A percentile compares a stretch with the other conserved stretches of the same genome.
These are phyloP conservation scores for Synergus itoensis DNA, from an alignment of 2,888 invertebrate species.

Conservation along the genomic window DNA sequence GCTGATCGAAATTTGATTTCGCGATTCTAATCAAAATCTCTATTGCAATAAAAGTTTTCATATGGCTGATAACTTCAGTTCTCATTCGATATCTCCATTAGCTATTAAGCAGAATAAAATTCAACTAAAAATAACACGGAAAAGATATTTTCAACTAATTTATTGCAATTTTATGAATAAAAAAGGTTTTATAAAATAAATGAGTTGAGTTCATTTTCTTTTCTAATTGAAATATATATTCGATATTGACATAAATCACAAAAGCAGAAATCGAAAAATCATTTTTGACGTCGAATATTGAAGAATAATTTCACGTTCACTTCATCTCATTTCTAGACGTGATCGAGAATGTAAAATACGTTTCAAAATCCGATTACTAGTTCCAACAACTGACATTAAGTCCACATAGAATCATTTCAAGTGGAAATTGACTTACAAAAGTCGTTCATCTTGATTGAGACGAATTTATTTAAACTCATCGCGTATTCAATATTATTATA, in stretches of 20 bases:
- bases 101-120: background rate
- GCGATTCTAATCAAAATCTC: background rate
- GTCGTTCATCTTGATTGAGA: background rate
- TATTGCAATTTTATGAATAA: too few relatives aligned
- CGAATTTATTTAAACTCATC: background rate
- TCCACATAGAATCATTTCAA: background rate
- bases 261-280: background rate
- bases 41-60: background rate
- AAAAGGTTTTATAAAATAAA: too few relatives aligned
- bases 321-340: background rate
- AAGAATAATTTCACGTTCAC: background rate
- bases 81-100: background rate
- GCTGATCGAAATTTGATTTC: conserved; percentile 1
- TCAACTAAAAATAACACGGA: background rate
- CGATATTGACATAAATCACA: too few relatives aligned
- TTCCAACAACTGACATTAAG: background rate
- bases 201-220: too few relatives aligned
- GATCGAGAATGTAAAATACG: background rate
- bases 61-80: background rate
- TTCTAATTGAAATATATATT: too few relatives aligned
- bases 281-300: background rate
- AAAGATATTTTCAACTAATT: too few relatives aligned
- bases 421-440: background rate
- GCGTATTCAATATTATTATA: background rate
- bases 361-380: background rate